phyloP scores from a whole-genome alignment of 2,888 invertebrate species.

The Lepidochrysops patricia region DNA sequence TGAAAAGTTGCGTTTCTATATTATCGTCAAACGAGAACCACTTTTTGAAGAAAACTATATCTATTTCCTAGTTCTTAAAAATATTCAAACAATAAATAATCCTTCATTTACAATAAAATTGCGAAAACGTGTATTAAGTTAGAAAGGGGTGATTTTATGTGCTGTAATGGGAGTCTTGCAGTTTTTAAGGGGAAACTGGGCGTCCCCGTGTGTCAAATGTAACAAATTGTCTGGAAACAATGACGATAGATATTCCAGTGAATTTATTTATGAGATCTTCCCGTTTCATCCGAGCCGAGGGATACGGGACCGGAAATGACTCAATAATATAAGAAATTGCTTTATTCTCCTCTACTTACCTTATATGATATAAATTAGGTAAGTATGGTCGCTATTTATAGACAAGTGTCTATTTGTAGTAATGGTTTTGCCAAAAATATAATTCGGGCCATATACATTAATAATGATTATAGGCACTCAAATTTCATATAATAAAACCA shows the following conservation, averaged over 20 bases:
- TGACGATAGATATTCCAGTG: slow-evolving; percentile 7
- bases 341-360: background rate
- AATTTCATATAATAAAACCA: no score
- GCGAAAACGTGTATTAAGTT: slow-evolving; percentile 5
- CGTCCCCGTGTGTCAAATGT: slow-evolving; percentile 56
- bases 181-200: slow-evolving; percentile 54
- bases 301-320: background rate
- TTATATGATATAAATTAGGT: background rate
- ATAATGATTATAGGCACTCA: background rate
- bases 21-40: no score
- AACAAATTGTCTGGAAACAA: slow-evolving; percentile 46
- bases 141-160: slow-evolving; percentile 30
- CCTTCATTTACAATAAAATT: slow-evolving; percentile 5
- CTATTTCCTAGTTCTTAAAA: background rate
- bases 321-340: background rate
- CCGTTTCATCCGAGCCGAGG: background rate
- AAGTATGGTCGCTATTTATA: no score
- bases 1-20: no score
- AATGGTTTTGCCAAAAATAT: no score
- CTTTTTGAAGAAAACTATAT: no score
- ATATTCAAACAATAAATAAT: slow-evolving; percentile 4
- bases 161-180: slow-evolving; percentile 37
- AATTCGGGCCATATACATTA: no score
- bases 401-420: no score
- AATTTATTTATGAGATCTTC: slow-evolving; percentile 1